Evolutionary conservation across 1,140 invertebrate species (phyloP).

Genomic region (Drosophila kurseongensis): DNA sequence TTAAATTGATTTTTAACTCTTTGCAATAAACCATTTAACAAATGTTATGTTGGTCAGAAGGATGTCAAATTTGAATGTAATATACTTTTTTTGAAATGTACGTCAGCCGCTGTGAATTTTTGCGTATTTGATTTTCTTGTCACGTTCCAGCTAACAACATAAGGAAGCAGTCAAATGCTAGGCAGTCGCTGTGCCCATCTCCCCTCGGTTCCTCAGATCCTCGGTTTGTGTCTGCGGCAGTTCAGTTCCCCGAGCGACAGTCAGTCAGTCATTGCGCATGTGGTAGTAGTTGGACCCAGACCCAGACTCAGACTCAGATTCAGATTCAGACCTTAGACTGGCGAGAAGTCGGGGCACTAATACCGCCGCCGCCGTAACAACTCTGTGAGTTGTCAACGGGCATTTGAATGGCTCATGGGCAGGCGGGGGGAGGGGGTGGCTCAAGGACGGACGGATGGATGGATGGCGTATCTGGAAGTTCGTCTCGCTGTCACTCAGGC

Average conservation of each 20-base stretch:
- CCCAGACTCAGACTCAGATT: conserved; percentile 10
- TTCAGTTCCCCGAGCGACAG: conserved; percentile 32
- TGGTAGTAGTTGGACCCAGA: conserved; percentile 1
- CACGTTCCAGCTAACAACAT: conserved; percentile 81
- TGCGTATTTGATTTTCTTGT: conserved; percentile 82
- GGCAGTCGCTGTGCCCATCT: conserved; percentile 31
- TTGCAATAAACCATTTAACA: too few species aligned
- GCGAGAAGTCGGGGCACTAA: background rate
- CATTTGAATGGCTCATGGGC: conserved; percentile 69
- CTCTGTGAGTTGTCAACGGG: conserved; percentile 65
- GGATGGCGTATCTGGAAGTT: conserved; percentile 64
- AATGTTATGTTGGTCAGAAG: too few species aligned
- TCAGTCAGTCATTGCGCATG: conserved; percentile 27
- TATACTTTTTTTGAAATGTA: conserved; percentile 11
- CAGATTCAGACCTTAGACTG: conserved; percentile 6
- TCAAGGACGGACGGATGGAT: background rate
- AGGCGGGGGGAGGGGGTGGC: background rate
- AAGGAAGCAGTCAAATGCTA: conserved; percentile 81
- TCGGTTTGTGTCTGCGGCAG: conserved; percentile 7
- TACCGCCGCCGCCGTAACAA: background rate
- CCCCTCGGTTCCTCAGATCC: background rate
- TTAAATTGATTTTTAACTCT: too few species aligned
- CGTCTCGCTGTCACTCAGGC: conserved; percentile 66
- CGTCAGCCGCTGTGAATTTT: conserved; percentile 49
- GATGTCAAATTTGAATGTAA: too few species aligned